Percentiles rank a stretch among this genome's conserved stretches.
phyloP scores from a whole-genome alignment of 2,888 invertebrate genomes.

The Ernsta delagoae region DNA sequence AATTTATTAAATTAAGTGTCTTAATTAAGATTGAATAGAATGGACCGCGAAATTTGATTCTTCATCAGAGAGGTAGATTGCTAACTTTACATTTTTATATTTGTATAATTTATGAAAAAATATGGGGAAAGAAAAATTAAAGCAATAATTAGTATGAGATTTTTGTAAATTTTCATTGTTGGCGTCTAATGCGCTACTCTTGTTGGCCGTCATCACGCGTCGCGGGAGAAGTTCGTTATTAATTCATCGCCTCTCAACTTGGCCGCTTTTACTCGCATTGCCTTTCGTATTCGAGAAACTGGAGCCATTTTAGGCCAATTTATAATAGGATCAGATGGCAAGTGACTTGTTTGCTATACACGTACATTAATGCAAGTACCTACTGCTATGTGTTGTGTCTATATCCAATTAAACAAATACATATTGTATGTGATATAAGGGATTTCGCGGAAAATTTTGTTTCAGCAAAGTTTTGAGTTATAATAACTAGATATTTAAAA shows the following conservation, averaged over 20 bases:
- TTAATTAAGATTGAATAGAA: too few relatives aligned
- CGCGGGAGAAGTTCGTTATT: constrained; percentile 82
- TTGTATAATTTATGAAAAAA: constrained; percentile 42
- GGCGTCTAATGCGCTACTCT: constrained; percentile 81
- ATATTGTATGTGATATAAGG: too few relatives aligned
- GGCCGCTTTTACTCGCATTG: constrained; percentile 66
- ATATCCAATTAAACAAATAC: too few relatives aligned
- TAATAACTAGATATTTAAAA: too few relatives aligned
- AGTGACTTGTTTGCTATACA: neutral
- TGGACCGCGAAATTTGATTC: neutral
- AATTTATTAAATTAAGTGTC: too few relatives aligned
- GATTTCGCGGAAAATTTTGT: too few relatives aligned
- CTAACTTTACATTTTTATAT: constrained; percentile 37
- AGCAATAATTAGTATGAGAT: constrained; percentile 64
- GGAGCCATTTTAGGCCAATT: constrained; percentile 50
- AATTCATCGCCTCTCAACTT: constrained; percentile 78
- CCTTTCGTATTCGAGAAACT: constrained; percentile 56
- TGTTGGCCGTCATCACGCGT: constrained; percentile 84
- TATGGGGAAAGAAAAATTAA: constrained; percentile 41
- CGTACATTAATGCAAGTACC: neutral
- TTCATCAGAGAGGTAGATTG: constrained; percentile 26
- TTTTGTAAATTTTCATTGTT: constrained; percentile 68
- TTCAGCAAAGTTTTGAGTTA: too few relatives aligned
- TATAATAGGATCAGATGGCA: constrained; percentile 42
- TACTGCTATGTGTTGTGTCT: too few relatives aligned